Evolutionary conservation across 1,140 invertebrate species (phyloP).

Genomic region (Nasonia longicornis): DNA sequence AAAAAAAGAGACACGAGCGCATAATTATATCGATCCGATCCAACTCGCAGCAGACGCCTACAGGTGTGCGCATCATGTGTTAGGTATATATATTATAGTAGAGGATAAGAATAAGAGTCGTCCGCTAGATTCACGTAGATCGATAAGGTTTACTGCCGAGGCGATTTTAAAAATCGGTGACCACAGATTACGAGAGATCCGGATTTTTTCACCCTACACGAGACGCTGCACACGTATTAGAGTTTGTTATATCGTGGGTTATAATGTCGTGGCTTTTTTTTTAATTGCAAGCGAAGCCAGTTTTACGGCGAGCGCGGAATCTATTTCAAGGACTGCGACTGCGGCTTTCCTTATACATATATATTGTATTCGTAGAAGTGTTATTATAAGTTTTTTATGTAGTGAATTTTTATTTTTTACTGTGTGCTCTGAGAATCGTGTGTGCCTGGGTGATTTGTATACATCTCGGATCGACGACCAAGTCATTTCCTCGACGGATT

Average conservation of each 20-base stretch:
- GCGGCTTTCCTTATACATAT: too few species aligned
- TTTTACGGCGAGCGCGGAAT: conserved; percentile 25
- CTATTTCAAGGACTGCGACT: conserved; percentile 36
- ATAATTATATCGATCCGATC: too few species aligned
- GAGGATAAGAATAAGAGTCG: not conserved
- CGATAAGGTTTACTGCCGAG: not conserved
- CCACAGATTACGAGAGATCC: not conserved
- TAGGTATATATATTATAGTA: not conserved
- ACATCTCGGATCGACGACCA: too few species aligned
- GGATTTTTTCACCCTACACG: not conserved
- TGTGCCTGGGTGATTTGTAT: too few species aligned
- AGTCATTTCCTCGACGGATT: not conserved
- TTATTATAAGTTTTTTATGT: too few species aligned
- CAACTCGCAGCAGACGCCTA: too few species aligned
- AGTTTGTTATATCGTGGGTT: not conserved
- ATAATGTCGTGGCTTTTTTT: not conserved
- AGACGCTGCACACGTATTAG: not conserved
- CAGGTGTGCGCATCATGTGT: too few species aligned
- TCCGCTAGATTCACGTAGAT: conserved; percentile 20
- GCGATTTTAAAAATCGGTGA: not conserved
- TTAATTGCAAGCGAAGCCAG: not conserved
- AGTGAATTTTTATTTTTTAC: too few species aligned
- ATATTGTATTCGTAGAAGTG: too few species aligned
- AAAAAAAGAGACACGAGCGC: too few species aligned
- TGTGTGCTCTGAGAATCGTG: too few species aligned